A percentile compares a stretch with the other conserved stretches of the same genome.
These are phyloP conservation scores for Dermolepida albohirtum DNA, from an alignment of 2,888 invertebrate genomes.

Conservation along the genomic window DNA sequence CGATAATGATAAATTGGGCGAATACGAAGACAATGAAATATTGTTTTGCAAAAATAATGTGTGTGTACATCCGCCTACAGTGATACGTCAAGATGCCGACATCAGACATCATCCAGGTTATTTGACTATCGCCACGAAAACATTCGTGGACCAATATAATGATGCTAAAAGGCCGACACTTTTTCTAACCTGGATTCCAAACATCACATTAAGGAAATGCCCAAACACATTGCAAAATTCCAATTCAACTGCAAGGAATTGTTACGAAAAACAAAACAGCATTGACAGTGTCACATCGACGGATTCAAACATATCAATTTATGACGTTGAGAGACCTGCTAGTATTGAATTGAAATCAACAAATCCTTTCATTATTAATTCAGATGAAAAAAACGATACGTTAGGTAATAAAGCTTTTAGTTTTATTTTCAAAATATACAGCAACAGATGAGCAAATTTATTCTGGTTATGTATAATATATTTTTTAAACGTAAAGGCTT, in stretches of 20 bases:
- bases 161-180: constrained; percentile 83
- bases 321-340: constrained; percentile 50
- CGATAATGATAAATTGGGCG: constrained; percentile 70
- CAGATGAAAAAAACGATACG: constrained; percentile 49
- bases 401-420: not conserved
- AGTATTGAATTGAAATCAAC: constrained; percentile 62
- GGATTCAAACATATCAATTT: constrained; percentile 56
- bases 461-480: too few species aligned
- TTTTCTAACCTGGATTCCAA: constrained; percentile 95
- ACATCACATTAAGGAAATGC: constrained; percentile 87
- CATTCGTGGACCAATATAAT: constrained; percentile 82
- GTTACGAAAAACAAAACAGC: constrained; percentile 60
- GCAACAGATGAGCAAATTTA: too few species aligned
- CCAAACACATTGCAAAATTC: constrained; percentile 70
- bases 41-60: constrained; percentile 96
- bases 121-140: constrained; percentile 86
- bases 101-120: constrained; percentile 93
- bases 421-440: too few species aligned
- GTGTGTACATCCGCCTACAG: constrained; percentile 93
- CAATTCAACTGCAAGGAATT: constrained; percentile 57
- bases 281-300: constrained; percentile 61
- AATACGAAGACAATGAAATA: constrained; percentile 86
- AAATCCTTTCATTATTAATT: constrained; percentile 64
- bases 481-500: too few species aligned
- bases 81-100: constrained; percentile 84